Evolutionary conservation across 2,113 vertebrate species (phyloP).

Genomic region (Dunckerocampus dactyliophorus): DNA sequence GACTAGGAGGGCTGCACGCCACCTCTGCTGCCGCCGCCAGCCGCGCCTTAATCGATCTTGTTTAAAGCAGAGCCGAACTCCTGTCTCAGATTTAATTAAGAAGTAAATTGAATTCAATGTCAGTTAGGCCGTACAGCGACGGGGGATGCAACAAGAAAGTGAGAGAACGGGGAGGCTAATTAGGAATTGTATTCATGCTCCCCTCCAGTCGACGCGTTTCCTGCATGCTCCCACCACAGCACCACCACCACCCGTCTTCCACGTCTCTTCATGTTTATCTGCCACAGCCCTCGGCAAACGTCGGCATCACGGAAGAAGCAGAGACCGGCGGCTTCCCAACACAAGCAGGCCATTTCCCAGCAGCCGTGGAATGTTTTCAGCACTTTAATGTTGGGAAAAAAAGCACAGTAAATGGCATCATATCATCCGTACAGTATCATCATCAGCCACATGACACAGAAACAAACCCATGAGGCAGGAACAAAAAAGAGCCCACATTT

Average conservation of each 20-base stretch:
- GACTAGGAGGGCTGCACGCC: not conserved
- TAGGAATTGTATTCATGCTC: conserved; percentile 58
- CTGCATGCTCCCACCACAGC: conserved; percentile 37
- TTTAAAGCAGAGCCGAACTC: conserved; percentile 9
- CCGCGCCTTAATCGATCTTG: conserved; percentile 11
- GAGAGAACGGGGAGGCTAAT: conserved; percentile 44
- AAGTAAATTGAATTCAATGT: conserved; percentile 15
- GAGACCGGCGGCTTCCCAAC: not conserved
- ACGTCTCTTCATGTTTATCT: conserved; percentile 25
- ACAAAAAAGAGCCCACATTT: conserved; percentile 60
- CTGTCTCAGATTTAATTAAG: conserved; percentile 9
- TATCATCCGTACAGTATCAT: conserved; percentile 69
- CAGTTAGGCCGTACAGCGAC: conserved; percentile 1
- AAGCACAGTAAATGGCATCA: conserved; percentile 71
- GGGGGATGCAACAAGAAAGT: conserved; percentile 20
- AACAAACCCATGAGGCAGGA: not conserved
- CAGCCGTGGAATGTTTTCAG: conserved; percentile 43
- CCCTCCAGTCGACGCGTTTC: conserved; percentile 51
- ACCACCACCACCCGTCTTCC: not conserved
- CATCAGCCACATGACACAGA: conserved; percentile 68
- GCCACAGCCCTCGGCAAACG: not conserved
- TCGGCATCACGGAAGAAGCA: too few relatives aligned
- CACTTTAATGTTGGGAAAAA: conserved; percentile 60
- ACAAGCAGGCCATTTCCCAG: conserved; percentile 39
- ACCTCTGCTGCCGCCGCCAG: not conserved